These are phyloP conservation scores for Eilema depressum DNA, from an alignment of 2,888 invertebrate species.

Conservation along the genomic window DNA sequence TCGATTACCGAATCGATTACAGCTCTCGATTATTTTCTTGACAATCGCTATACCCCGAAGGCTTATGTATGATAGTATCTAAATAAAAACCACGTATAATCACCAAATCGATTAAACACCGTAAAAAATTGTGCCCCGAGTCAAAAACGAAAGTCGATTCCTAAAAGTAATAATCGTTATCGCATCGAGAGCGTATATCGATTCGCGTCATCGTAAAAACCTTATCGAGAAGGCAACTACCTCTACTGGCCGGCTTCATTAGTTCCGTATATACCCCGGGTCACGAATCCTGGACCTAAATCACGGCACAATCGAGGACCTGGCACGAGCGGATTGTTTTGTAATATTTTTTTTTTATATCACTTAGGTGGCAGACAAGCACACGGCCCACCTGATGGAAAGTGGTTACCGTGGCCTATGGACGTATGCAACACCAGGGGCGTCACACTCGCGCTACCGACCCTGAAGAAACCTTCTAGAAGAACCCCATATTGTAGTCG, in stretches of 20 bases:
- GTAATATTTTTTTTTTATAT: no score
- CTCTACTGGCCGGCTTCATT: slow-evolving; percentile 36
- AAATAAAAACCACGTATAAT: slow-evolving; percentile 50
- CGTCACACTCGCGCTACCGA: no score
- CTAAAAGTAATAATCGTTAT: slow-evolving; percentile 52
- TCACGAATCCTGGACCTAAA: no score
- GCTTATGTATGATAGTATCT: slow-evolving; percentile 47
- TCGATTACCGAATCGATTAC: slow-evolving; percentile 22
- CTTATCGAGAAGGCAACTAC: slow-evolving; percentile 35
- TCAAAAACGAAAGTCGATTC: slow-evolving; percentile 49
- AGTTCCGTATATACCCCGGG: slow-evolving; percentile 45
- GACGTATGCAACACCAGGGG: no score
- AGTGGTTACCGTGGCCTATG: no score
- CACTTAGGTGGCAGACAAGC: no score
- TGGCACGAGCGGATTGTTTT: no score
- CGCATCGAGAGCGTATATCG: slow-evolving; percentile 47
- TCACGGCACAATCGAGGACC: no score
- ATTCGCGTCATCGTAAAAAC: slow-evolving; percentile 34
- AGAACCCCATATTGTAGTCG: no score
- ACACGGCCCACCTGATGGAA: no score
- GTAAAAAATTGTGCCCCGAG: slow-evolving; percentile 46
- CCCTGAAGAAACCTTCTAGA: no score
- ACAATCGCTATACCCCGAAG: slow-evolving; percentile 35
- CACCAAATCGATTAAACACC: slow-evolving; percentile 48
- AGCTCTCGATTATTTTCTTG: slow-evolving; percentile 23